Percentiles rank a stretch among this genome's conserved stretches.
These are phyloP conservation scores for Halichondria panicea DNA, from an alignment of 37 sponge, comb jelly and placozoan species.

Conservation along the genomic window DNA sequence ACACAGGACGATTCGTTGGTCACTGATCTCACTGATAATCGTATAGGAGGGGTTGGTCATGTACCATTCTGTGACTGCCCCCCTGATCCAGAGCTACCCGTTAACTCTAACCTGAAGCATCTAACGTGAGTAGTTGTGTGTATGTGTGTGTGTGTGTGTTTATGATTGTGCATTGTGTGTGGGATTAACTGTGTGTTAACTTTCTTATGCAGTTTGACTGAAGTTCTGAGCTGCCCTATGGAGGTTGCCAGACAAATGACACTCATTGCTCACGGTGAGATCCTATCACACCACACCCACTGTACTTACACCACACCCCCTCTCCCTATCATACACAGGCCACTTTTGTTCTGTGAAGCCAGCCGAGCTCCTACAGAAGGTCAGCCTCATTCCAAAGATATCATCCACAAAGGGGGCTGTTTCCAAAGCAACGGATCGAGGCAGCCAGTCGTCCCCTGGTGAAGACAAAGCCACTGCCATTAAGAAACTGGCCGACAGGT, in stretches of 20 bases:
- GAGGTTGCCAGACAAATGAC: slow-evolving; percentile 97
- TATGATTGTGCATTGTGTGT: not conserved
- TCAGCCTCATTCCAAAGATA: slow-evolving; percentile 42
- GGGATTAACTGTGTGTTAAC: not conserved
- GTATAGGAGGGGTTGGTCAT: not conserved
- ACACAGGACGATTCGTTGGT: not conserved
- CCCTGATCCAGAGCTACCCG: slow-evolving; percentile 84
- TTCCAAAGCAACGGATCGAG: not conserved
- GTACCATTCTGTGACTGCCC: slow-evolving; percentile 88
- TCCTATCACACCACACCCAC: not conserved
- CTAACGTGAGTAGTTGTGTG: slow-evolving; percentile 52
- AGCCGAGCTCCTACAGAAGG: slow-evolving; percentile 63
- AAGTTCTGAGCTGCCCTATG: slow-evolving; percentile 72
- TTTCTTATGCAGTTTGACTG: slow-evolving; percentile 33
- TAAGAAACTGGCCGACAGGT: slow-evolving; percentile 72
- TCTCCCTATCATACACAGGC: slow-evolving; percentile 13
- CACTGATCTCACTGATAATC: not conserved
- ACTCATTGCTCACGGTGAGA: slow-evolving; percentile 85
- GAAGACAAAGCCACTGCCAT: slow-evolving; percentile 46
- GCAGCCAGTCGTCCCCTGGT: not conserved
- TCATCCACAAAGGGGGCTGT: slow-evolving; percentile 3
- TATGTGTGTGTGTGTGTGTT: slow-evolving; percentile 3
- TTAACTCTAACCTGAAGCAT: slow-evolving; percentile 47
- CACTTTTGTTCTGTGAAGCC: slow-evolving; percentile 50
- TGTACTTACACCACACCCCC: not conserved